Evolutionary conservation across 2,797 vertebrate species (phyloP), one percentile per base, ranked within the genome.

Genomic region (Ciconia nigra): DNA sequence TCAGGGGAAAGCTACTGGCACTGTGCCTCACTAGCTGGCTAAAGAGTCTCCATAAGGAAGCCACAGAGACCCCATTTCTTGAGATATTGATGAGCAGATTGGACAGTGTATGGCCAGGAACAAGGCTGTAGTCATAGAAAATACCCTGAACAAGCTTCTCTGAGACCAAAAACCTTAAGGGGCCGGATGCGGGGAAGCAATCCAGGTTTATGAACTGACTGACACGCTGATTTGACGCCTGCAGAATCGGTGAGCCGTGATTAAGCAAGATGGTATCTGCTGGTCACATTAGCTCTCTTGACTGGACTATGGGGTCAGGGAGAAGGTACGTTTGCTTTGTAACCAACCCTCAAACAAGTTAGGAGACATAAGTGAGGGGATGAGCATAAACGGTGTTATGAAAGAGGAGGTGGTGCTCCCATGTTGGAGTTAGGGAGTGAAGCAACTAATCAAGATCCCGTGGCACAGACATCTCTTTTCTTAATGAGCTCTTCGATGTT

Each of bases 391-490:
- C 0, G 4, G 33, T 37, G 31, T 52, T 49, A 54, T 12, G 46
- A 29, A 33, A n/a, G 57, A 76, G 21, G 12, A 85, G 39, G 25
- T 42, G 29, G 33, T 44, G 13, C 24, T 80, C 29, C 11, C 2
- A 1, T 31, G 7, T 14, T 39, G 61, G 29, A 61, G 19, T 35
- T n/a, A n/a, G 39, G 46, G 33, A 57, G 17, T 5, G 37, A 76
- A 2, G 6, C 0, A 1, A 49, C 35, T 86, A 20, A 42, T 37
- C 10, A 28, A 17, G 37, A n/a, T 10, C 19, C 19, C 1, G 2
- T 15, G 11, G 25, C 29, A 46, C 4, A 12, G 65, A 20, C 1
- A 2, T 59, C n/a, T n/a, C 6, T 72, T 61, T 52, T 70, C 21
- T 33, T 63, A 16, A 52, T 26, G 21, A 59, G 12, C 39, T 77